Evolutionary conservation across 2,888 invertebrate genomes (phyloP), one percentile per base, ranked within the genome.

Genomic region (Acleris literana): DNA sequence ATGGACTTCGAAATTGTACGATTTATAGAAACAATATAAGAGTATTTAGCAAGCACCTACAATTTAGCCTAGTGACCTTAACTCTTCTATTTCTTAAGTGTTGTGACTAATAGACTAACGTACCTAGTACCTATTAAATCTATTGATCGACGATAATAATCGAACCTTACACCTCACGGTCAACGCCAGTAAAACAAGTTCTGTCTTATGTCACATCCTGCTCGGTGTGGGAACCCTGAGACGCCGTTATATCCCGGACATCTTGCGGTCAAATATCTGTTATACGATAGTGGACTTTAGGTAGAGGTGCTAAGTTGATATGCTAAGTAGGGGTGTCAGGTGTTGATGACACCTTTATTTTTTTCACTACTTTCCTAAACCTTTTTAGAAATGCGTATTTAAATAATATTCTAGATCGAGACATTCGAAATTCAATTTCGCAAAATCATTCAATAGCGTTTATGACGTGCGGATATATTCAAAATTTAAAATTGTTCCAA

Each of bases 171-270:
- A n/a, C 46, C 16, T 46, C 46, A 46, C 46, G 46, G 46, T 46
- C 25, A 52, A 52, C 29, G 52, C 7, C 22, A 9, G 25, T 25
- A 57, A 57, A 29, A 57, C 57, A 46, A 57, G 57, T 57, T 44
- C 44, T 25, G 13, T 46, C 9, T 39, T 39, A 54, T 39, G 54
- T 44, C 46, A 57, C 57, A 57, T 57, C 57, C 57, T 57, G 25
- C 44, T 57, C 25, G 16, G 11, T 57, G 57, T 57, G 57, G 57
- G 57, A 57, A 57, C 44, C 57, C 46, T 29, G 5, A 57, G 16
- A 20, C 18, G 9, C 57, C 57, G 57, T 46, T 57, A 52, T 46
- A 25, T 46, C 46, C 44, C 25, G 56, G 56, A 56, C 5, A 46
- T 46, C 57, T 57, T 57, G 57, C 17, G 57, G 57, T 57, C 46